phyloP scores from a whole-genome alignment of 2,797 vertebrate genomes.

The Muraenolepis orangiensis region DNA sequence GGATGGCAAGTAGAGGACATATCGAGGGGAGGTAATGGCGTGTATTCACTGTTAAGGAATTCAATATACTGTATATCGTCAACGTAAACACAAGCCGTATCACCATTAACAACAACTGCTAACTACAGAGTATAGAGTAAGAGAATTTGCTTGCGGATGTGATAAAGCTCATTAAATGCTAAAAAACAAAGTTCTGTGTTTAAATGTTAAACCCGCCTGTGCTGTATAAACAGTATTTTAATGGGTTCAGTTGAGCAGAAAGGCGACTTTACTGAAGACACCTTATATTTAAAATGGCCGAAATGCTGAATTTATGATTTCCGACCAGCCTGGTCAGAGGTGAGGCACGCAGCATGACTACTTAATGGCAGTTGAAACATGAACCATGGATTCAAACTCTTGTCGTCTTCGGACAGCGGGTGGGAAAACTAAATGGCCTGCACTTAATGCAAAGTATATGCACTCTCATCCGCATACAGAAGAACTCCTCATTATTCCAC shows the following conservation, averaged over 20 bases:
- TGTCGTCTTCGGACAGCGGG: background rate
- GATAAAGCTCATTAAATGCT: background rate
- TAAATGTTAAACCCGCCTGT: background rate
- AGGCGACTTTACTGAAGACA: background rate
- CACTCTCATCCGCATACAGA: background rate
- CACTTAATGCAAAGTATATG: background rate
- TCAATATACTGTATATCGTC: too few species aligned
- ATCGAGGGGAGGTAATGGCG: background rate
- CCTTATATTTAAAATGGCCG: background rate
- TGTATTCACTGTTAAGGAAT: background rate
- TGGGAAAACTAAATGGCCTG: background rate
- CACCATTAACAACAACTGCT: too few species aligned
- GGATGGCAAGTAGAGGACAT: background rate
- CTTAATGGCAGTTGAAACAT: background rate
- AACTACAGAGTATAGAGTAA: background rate
- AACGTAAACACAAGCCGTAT: too few species aligned
- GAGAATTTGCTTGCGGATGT: background rate
- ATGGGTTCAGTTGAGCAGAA: background rate
- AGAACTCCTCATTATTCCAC: conserved; percentile 1
- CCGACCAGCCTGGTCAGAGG: background rate
- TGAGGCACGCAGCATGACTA: background rate
- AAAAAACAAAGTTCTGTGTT: background rate
- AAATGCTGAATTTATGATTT: background rate
- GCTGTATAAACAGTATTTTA: background rate
- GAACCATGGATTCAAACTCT: background rate